A percentile compares a stretch with the other conserved stretches of the same genome.
These are phyloP conservation scores for Holacanthus passer DNA, from an alignment of 2,113 vertebrate species.

Conservation along the genomic window DNA sequence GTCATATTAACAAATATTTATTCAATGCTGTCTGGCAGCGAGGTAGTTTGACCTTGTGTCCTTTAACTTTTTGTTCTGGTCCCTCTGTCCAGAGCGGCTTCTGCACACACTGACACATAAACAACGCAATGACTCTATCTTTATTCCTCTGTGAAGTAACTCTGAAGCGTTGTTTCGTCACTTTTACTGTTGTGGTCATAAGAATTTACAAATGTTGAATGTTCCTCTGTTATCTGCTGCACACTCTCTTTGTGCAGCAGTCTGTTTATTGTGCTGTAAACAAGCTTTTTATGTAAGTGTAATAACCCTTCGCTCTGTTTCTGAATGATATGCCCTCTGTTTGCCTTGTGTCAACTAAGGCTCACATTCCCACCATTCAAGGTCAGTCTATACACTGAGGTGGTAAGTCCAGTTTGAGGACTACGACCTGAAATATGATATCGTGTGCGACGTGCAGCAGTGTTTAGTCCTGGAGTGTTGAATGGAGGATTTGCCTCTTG, in stretches of 20 bases:
- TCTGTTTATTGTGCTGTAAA: constrained; percentile 49
- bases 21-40: neutral
- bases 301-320: constrained; percentile 35
- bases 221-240: constrained; percentile 16
- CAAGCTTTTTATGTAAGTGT: constrained; percentile 18
- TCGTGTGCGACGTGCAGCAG: neutral
- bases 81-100: neutral
- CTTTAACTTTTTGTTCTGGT: constrained; percentile 9
- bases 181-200: constrained; percentile 2
- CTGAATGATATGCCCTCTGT: constrained; percentile 31
- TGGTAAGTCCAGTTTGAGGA: constrained; percentile 60
- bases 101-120: constrained; percentile 8
- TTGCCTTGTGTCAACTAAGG: constrained; percentile 54
- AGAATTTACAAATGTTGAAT: constrained; percentile 15
- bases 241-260: neutral
- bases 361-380: constrained; percentile 64
- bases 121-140: constrained; percentile 8
- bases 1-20: neutral
- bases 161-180: neutral
- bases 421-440: constrained; percentile 59
- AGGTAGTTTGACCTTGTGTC: constrained; percentile 3
- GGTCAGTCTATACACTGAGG: constrained; percentile 29
- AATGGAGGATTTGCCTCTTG: neutral
- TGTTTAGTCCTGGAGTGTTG: neutral
- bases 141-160: constrained; percentile 17